Conservation (phyloP, 1,140 invertebrate genomes). For the Drosophila funebris region DNA sequence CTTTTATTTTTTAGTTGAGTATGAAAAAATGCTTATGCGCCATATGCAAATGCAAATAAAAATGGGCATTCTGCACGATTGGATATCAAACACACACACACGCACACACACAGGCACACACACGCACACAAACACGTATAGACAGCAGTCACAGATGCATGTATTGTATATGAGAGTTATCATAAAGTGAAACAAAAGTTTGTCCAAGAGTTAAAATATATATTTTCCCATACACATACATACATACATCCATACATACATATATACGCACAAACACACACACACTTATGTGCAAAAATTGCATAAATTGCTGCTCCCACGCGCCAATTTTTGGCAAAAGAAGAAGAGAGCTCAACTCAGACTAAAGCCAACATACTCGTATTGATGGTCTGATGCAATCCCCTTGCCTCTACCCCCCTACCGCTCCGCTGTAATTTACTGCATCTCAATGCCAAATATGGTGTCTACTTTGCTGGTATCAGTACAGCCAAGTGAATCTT, state of each 20-base stretch:
- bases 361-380: slow-evolving; percentile 63
- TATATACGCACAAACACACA: not conserved
- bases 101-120: slow-evolving; percentile 19
- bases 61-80: slow-evolving; percentile 77
- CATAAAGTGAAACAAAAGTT: slow-evolving; percentile 68
- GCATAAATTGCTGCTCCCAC: slow-evolving; percentile 58
- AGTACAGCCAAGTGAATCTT: slow-evolving; percentile 37
- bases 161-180: slow-evolving; percentile 32
- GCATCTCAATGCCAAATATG: slow-evolving; percentile 22
- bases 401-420: not conserved
- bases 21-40: slow-evolving; percentile 79
- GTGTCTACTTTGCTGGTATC: slow-evolving; percentile 20
- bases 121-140: slow-evolving; percentile 25
- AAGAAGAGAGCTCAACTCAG: slow-evolving; percentile 24
- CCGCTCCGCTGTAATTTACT: slow-evolving; percentile 47
- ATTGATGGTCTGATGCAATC: not conserved
- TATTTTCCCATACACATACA: not conserved
- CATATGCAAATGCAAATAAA: slow-evolving; percentile 74
- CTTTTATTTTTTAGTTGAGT: slow-evolving; percentile 10
- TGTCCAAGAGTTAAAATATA: slow-evolving; percentile 52
- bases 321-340: slow-evolving; percentile 28
- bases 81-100: slow-evolving; percentile 47
- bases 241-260: not conserved
- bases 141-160: slow-evolving; percentile 9
- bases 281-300: slow-evolving; percentile 26